A percentile compares a stretch with the other conserved stretches of the same genome.
Conservation (phyloP, 1,140 invertebrate genomes). For the Caenorhabditis tropicalis region DNA sequence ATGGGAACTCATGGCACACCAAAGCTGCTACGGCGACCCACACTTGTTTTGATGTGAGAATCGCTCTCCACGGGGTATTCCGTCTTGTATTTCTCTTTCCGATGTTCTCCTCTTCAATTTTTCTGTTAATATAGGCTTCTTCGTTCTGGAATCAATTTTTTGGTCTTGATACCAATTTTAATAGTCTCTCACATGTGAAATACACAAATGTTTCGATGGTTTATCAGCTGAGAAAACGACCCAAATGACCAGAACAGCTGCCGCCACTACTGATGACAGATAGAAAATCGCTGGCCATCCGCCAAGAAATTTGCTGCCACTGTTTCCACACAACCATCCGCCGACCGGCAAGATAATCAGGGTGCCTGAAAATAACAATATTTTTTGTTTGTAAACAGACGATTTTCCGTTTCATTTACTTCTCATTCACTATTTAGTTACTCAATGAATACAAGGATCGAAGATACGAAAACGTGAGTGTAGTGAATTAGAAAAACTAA, state of each 20-base stretch:
- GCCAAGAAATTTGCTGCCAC: slow-evolving; percentile 54
- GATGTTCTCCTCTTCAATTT: slow-evolving; percentile 68
- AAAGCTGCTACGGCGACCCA: slow-evolving; percentile 68
- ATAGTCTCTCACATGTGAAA: slow-evolving; percentile 52
- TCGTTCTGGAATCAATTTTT: slow-evolving; percentile 44
- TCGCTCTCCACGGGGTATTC: slow-evolving; percentile 64
- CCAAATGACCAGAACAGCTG: slow-evolving; percentile 65
- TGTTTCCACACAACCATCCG: slow-evolving; percentile 62
- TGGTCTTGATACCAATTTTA: not conserved
- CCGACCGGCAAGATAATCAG: slow-evolving; percentile 67
- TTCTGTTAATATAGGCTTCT: slow-evolving; percentile 51
- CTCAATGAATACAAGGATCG: not conserved
- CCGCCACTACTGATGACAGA: slow-evolving; percentile 65
- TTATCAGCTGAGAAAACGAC: slow-evolving; percentile 68
- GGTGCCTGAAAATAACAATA: slow-evolving; percentile 58
- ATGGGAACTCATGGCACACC: slow-evolving; percentile 70
- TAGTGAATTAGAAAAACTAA: slow-evolving; percentile 29
- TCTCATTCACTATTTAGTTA: not conserved
- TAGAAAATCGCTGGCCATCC: slow-evolving; percentile 71
- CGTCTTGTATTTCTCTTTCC: slow-evolving; percentile 65
- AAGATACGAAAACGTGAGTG: not conserved
- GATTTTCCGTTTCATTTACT: slow-evolving; percentile 21
- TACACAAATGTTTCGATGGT: slow-evolving; percentile 71
- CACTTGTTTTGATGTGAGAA: slow-evolving; percentile 61
- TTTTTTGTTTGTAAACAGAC: not conserved